A percentile compares a stretch with the other conserved stretches of the same genome.
phyloP scores from a whole-genome alignment of 53 echinoderm and acorn worm genomes.

The Patiria pectinifera region DNA sequence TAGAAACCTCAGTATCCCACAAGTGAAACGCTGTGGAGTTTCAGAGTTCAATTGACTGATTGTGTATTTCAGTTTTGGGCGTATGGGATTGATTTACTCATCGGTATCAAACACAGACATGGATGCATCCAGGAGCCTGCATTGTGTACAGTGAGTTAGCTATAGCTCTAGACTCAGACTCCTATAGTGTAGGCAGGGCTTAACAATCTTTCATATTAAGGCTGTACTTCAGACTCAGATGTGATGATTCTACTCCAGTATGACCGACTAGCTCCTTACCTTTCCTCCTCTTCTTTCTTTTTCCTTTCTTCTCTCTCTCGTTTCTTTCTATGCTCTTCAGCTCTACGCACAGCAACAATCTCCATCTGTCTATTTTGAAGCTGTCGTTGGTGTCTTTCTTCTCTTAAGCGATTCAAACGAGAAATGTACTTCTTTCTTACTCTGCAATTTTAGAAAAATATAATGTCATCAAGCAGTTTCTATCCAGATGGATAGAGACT shows the following conservation, averaged over 20 bases:
- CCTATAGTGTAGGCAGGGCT: too few species aligned
- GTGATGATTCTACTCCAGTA: background rate
- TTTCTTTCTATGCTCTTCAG: constrained; percentile 83
- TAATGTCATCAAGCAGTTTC: background rate
- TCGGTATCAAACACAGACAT: too few species aligned
- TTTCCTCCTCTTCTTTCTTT: constrained; percentile 81
- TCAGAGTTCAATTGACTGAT: too few species aligned
- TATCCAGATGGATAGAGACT: background rate
- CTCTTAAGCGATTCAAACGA: constrained; percentile 73
- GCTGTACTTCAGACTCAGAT: too few species aligned
- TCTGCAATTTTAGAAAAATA: constrained; percentile 46
- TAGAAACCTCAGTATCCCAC: too few species aligned
- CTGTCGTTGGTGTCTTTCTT: constrained; percentile 73
- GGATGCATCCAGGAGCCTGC: too few species aligned
- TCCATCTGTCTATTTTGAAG: constrained; percentile 88
- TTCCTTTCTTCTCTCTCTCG: constrained; percentile 80
- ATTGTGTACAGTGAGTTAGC: too few species aligned
- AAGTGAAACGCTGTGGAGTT: too few species aligned
- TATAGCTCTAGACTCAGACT: too few species aligned
- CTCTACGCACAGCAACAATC: constrained; percentile 75
- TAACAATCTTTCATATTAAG: too few species aligned
- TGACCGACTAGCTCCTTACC: constrained; percentile 30
- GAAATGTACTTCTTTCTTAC: constrained; percentile 79
- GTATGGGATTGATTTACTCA: too few species aligned
- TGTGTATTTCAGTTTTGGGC: too few species aligned